A percentile compares a stretch with the other conserved stretches of the same genome.
Evolutionary conservation across 1,140 invertebrate species (phyloP).

Genomic region (Musca vetustissima): DNA sequence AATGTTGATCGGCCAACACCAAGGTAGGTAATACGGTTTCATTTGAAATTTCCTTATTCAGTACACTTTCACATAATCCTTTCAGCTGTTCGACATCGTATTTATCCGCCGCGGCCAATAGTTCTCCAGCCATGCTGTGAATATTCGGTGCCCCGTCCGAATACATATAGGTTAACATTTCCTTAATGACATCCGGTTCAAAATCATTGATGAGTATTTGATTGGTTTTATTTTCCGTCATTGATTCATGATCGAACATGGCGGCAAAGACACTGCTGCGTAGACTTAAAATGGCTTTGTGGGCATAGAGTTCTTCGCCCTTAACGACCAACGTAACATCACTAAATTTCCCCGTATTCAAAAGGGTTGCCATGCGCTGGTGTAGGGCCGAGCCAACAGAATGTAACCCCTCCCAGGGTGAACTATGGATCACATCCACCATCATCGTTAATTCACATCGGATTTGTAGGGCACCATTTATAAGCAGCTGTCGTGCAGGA

Average conservation of each 20-base stretch:
- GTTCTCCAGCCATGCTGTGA: background rate
- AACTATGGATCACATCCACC: too few species aligned
- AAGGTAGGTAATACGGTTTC: background rate
- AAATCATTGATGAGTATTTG: constrained; percentile 27
- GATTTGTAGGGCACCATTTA: too few species aligned
- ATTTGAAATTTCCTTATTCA: background rate
- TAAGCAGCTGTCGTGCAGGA: too few species aligned
- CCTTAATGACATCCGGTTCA: background rate
- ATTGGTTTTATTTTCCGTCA: constrained; percentile 21
- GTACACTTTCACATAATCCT: background rate
- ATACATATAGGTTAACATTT: background rate
- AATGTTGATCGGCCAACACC: background rate
- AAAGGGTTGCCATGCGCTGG: background rate
- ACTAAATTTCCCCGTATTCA: constrained; percentile 3
- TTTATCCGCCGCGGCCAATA: background rate
- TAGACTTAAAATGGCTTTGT: constrained; percentile 29
- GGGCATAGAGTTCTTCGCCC: constrained; percentile 24
- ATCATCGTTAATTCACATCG: too few species aligned
- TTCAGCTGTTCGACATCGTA: constrained; percentile 3
- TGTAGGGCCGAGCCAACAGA: too few species aligned
- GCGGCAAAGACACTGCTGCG: constrained; percentile 30
- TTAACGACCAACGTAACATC: constrained; percentile 14
- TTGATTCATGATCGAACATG: constrained; percentile 27
- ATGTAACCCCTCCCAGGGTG: too few species aligned
- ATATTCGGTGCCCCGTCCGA: background rate